Evolutionary conservation across 2,797 vertebrate species (phyloP).

Genomic region (Thamnophis elegans): DNA sequence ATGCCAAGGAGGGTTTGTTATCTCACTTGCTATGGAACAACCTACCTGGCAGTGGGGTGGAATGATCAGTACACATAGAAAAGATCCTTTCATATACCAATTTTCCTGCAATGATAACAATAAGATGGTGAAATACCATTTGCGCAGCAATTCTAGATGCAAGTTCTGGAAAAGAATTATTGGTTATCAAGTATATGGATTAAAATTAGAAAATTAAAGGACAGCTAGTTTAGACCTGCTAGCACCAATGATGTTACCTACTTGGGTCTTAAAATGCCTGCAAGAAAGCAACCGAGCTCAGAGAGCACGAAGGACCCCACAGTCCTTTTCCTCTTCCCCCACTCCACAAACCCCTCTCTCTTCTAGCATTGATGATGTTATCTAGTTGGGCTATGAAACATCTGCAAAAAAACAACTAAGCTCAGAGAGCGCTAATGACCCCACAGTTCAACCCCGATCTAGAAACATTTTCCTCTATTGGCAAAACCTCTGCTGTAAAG

Average conservation of each 20-base stretch:
- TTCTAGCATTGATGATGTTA: no score
- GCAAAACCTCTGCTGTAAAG: not conserved
- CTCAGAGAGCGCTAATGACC: not conserved
- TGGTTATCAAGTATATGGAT: not conserved
- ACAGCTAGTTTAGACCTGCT: not conserved
- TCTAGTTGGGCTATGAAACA: not conserved
- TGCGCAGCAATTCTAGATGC: not conserved
- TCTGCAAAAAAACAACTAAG: not conserved
- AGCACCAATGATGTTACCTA: not conserved
- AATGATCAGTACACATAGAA: slow-evolving; percentile 87
- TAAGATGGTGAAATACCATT: not conserved
- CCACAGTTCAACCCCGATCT: not conserved
- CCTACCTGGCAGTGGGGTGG: slow-evolving; percentile 77
- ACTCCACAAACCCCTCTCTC: no score
- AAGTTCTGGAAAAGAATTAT: not conserved
- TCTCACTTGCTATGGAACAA: not conserved
- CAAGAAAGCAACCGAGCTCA: not conserved
- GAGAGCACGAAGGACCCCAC: no score
- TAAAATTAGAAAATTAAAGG: not conserved
- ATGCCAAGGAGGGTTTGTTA: not conserved
- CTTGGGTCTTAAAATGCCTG: not conserved
- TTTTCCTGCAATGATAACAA: slow-evolving; percentile 75
- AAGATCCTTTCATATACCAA: slow-evolving; percentile 95
- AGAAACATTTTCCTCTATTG: not conserved
- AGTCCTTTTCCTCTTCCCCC: no score